Percentiles rank a stretch among this genome's conserved stretches.
These are phyloP conservation scores for Chalcis sispes DNA, from an alignment of 2,888 invertebrate genomes.

Conservation along the genomic window DNA sequence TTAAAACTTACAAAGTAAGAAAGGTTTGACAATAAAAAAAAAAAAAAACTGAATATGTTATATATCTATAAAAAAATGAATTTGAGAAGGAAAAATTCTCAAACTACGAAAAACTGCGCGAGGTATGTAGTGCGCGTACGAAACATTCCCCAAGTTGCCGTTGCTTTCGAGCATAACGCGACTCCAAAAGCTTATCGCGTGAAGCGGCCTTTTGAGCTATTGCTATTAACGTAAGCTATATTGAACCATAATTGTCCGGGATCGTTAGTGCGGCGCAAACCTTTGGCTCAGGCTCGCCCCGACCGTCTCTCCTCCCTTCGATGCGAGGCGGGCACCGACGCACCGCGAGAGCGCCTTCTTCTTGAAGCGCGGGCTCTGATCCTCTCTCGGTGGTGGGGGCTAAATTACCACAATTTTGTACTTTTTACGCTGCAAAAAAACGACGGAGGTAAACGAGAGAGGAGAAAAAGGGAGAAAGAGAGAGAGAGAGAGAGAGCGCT, in stretches of 20 bases:
- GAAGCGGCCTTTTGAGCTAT: constrained; percentile 60
- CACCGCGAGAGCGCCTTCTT: constrained; percentile 21
- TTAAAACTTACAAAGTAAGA: too few species aligned
- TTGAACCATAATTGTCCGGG: constrained; percentile 70
- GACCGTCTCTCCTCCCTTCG: constrained; percentile 51
- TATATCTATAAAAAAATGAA: too few species aligned
- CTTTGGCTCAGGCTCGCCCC: constrained; percentile 53
- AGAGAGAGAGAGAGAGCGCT: constrained; percentile 45
- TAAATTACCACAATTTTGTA: constrained; percentile 75
- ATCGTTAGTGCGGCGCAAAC: constrained; percentile 63
- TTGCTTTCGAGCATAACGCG: too few species aligned
- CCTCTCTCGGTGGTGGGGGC: constrained; percentile 66
- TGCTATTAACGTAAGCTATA: constrained; percentile 66
- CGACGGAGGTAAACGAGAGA: constrained; percentile 5
- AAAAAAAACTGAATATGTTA: too few species aligned
- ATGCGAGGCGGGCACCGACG: constrained; percentile 18
- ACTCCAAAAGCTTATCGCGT: constrained; percentile 56
- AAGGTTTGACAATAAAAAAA: too few species aligned
- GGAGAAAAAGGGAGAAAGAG: constrained; percentile 10
- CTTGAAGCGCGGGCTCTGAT: constrained; percentile 33
- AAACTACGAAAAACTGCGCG: too few species aligned
- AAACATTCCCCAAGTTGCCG: too few species aligned
- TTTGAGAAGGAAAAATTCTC: too few species aligned
- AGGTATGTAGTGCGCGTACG: too few species aligned
- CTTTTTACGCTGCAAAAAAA: constrained; percentile 69